Conservation (phyloP, 2,888 invertebrate genomes). For the Ennomos erosarius region DNA sequence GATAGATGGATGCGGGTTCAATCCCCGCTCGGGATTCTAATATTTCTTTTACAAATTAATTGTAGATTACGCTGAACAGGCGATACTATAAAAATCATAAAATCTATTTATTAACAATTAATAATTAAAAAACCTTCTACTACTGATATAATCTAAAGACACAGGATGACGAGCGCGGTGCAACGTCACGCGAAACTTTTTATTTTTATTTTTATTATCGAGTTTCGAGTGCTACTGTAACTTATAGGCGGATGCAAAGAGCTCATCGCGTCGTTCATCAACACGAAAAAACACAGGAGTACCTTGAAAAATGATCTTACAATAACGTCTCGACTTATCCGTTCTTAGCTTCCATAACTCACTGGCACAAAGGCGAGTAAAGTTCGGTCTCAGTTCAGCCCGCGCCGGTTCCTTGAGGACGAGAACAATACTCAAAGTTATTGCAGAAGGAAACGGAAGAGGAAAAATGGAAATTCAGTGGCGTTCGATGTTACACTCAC, state of each 20-base stretch:
- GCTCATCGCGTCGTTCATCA: background rate
- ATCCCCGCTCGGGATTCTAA: no score
- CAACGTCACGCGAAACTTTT: no score
- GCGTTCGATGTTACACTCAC: conserved; percentile 19
- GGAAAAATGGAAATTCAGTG: conserved; percentile 34
- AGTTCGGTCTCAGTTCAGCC: conserved; percentile 24
- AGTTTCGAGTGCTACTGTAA: no score
- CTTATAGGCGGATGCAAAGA: background rate
- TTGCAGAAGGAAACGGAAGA: conserved; percentile 28
- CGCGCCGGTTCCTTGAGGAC: conserved; percentile 19
- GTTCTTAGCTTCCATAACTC: conserved; percentile 60
- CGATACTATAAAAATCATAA: no score
- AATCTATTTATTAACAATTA: no score
- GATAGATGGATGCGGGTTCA: no score
- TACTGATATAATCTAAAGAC: no score
- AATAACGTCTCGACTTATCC: conserved; percentile 65
- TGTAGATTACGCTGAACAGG: no score
- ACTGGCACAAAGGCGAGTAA: conserved; percentile 55
- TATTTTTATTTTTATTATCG: no score
- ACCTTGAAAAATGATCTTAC: conserved; percentile 60
- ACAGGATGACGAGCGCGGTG: no score
- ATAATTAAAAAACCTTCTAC: no score
- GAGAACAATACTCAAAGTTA: conserved; percentile 33
- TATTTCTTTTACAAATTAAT: no score
- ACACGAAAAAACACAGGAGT: conserved; percentile 1